phyloP scores from a whole-genome alignment of 2,888 invertebrate species.

The Melinopterus prodromus region DNA sequence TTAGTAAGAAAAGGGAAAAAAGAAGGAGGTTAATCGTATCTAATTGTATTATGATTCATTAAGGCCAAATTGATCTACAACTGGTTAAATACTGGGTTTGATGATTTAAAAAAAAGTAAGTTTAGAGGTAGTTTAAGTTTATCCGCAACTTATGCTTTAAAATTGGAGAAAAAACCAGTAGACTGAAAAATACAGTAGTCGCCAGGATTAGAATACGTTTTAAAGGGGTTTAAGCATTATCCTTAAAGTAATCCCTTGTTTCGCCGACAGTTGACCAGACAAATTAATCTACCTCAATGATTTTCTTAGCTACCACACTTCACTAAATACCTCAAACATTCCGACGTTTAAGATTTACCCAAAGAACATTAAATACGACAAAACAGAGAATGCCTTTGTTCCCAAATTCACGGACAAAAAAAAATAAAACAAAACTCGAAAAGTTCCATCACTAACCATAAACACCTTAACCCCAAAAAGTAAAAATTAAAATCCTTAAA shows the following conservation, averaged over 20 bases:
- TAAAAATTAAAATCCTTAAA: not conserved
- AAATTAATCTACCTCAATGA: not conserved
- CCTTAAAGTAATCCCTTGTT: not conserved
- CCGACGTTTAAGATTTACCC: not conserved
- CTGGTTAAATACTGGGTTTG: not conserved
- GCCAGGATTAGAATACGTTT: not conserved
- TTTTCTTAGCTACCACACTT: not conserved
- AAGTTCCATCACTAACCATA: too few species aligned
- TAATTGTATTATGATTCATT: not conserved
- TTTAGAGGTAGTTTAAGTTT: not conserved
- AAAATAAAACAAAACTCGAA: too few species aligned
- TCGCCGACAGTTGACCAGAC: not conserved
- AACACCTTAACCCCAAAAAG: too few species aligned
- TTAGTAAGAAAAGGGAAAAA: not conserved
- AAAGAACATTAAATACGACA: not conserved
- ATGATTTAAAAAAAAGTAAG: not conserved
- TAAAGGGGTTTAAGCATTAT: not conserved
- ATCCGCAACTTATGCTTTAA: too few species aligned
- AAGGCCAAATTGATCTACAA: not conserved
- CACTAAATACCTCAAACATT: not conserved
- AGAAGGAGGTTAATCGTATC: not conserved
- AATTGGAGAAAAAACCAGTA: not conserved
- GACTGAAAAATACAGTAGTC: not conserved
- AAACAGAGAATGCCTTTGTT: not conserved
- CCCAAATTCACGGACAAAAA: too few species aligned